phyloP scores from a whole-genome alignment of 35 echinoderm and acorn worm genomes.

The Heliocidaris erythrogramma region DNA sequence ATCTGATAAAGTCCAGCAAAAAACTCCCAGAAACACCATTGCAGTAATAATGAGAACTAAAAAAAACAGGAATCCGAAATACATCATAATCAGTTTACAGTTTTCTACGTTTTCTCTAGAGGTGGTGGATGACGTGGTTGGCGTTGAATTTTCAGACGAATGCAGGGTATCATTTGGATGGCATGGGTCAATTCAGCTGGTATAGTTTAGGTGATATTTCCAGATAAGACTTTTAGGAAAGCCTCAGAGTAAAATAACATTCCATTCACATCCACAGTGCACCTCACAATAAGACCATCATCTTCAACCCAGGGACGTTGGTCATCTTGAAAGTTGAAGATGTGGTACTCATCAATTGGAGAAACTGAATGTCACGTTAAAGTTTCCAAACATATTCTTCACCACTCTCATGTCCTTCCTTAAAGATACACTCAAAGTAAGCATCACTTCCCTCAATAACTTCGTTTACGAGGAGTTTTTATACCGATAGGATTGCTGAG shows the following conservation, averaged over 20 bases:
- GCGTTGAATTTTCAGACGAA: background rate
- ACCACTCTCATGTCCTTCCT: background rate
- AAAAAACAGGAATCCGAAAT: background rate
- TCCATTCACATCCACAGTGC: too few relatives aligned
- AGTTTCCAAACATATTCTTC: background rate
- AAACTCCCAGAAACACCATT: background rate
- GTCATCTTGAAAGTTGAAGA: background rate
- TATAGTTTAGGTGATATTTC: too few relatives aligned
- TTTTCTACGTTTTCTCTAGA: background rate
- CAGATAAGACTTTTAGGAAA: too few relatives aligned
- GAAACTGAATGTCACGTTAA: background rate
- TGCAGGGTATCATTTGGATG: background rate
- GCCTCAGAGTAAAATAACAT: too few relatives aligned
- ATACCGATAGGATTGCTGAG: background rate
- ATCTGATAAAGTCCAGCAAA: background rate
- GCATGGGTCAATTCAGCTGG: too few relatives aligned
- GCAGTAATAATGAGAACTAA: background rate
- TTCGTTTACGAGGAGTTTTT: background rate
- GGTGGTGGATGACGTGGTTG: background rate
- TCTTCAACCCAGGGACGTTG: too few relatives aligned
- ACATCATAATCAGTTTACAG: background rate
- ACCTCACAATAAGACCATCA: too few relatives aligned
- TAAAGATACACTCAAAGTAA: background rate
- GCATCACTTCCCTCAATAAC: background rate
- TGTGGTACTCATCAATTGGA: background rate